Evolutionary conservation across 2,113 vertebrate species (phyloP).

Genomic region (Ageneiosus marmoratus): DNA sequence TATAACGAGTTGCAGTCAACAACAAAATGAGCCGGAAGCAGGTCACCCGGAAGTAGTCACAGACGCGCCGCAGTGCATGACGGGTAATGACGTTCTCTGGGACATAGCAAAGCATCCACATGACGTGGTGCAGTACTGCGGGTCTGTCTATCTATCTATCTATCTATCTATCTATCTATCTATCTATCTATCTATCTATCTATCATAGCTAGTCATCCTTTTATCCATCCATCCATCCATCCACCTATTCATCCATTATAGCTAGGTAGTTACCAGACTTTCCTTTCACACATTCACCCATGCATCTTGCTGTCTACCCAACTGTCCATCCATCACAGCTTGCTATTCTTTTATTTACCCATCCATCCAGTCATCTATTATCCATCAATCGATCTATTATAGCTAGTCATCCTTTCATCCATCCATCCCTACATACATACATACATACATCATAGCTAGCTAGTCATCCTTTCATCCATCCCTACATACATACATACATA

Average conservation of each 20-base stretch:
- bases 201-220: too few relatives aligned
- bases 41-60: neutral
- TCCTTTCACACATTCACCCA: neutral
- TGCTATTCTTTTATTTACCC: neutral
- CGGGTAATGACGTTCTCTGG: conserved; percentile 30
- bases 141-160: neutral
- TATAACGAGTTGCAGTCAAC: conserved; percentile 4
- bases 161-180: conserved; percentile 7
- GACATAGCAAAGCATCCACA: neutral
- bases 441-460: neutral
- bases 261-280: too few relatives aligned
- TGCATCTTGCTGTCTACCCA: neutral
- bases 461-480: neutral
- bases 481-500: neutral
- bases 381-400: too few relatives aligned
- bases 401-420: neutral
- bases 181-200: neutral
- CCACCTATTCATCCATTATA: too few relatives aligned
- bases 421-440: neutral
- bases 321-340: neutral
- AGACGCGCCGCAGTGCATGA: neutral
- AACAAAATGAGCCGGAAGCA: neutral
- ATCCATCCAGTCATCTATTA: too few relatives aligned
- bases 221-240: too few relatives aligned
- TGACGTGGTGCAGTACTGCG: neutral